Conservation (phyloP, 2,888 invertebrate genomes). For the Drosophila hawaiiensis region DNA sequence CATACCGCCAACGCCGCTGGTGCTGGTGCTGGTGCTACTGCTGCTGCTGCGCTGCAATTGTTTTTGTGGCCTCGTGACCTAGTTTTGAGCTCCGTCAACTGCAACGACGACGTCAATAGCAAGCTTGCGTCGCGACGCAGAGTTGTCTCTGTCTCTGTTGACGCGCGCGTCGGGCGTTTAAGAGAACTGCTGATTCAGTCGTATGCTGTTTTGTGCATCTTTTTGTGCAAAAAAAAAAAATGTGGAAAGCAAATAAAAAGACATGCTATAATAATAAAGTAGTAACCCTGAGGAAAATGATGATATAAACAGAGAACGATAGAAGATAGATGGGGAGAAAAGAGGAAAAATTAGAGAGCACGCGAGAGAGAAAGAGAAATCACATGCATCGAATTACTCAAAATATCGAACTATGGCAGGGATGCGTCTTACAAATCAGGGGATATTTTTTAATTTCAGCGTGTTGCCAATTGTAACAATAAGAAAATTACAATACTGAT, state of each 20-base stretch:
- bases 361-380: not conserved
- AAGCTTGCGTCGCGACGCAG: slow-evolving; percentile 24
- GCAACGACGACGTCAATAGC: slow-evolving; percentile 63
- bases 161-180: slow-evolving; percentile 54
- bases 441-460: not conserved
- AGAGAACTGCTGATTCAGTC: slow-evolving; percentile 52
- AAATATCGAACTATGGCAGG: not conserved
- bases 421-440: not conserved
- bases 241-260: slow-evolving; percentile 14
- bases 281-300: slow-evolving; percentile 42
- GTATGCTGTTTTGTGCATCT: slow-evolving; percentile 27
- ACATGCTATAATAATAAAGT: slow-evolving; percentile 38
- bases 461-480: not conserved
- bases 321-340: not conserved
- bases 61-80: slow-evolving; percentile 83
- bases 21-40: slow-evolving; percentile 22
- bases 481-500: not conserved
- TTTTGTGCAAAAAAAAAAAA: slow-evolving; percentile 14
- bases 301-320: slow-evolving; percentile 3
- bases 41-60: slow-evolving; percentile 65
- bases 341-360: not conserved
- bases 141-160: slow-evolving; percentile 18
- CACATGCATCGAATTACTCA: not conserved
- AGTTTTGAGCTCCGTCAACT: slow-evolving; percentile 77
- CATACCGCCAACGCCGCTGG: slow-evolving; percentile 18